phyloP scores from a whole-genome alignment of 2,888 invertebrate genomes.

The Lycaena phlaeas region DNA sequence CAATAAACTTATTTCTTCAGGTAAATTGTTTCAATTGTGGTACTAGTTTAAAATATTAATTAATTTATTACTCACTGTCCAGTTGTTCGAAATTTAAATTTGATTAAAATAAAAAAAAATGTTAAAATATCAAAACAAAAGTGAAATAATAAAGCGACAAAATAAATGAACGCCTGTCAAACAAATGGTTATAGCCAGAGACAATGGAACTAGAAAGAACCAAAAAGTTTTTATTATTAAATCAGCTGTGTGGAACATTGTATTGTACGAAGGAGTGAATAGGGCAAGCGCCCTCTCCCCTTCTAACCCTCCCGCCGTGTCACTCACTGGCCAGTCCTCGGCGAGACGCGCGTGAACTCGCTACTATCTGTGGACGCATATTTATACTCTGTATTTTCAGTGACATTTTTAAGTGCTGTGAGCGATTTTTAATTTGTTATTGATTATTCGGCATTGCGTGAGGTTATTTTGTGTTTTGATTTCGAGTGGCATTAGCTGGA shows the following conservation, averaged over 20 bases:
- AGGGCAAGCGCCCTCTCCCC: conserved; percentile 12
- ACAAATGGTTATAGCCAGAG: neutral
- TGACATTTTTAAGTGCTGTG: conserved; percentile 9
- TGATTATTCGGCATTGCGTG: conserved; percentile 7
- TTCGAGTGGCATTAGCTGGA: neutral
- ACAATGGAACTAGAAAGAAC: conserved; percentile 1
- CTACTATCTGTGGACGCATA: conserved; percentile 1
- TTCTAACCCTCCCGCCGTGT: conserved; percentile 9
- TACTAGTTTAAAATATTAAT: no score
- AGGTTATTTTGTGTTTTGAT: conserved; percentile 8
- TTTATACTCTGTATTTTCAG: conserved; percentile 2
- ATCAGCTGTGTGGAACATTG: conserved; percentile 15
- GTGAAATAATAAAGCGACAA: neutral
- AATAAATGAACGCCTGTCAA: neutral
- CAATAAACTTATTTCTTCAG: neutral
- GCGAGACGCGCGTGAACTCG: conserved; percentile 16
- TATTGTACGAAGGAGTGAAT: conserved; percentile 11
- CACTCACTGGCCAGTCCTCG: conserved; percentile 15
- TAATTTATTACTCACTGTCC: no score
- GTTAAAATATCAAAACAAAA: neutral
- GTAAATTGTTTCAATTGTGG: neutral
- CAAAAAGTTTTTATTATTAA: conserved; percentile 6
- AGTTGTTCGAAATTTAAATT: neutral
- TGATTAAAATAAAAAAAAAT: neutral
- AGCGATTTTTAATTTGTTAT: conserved; percentile 5